These are phyloP conservation scores for Melangyna quadrimaculata DNA, from an alignment of 2,888 invertebrate genomes.

Conservation along the genomic window DNA sequence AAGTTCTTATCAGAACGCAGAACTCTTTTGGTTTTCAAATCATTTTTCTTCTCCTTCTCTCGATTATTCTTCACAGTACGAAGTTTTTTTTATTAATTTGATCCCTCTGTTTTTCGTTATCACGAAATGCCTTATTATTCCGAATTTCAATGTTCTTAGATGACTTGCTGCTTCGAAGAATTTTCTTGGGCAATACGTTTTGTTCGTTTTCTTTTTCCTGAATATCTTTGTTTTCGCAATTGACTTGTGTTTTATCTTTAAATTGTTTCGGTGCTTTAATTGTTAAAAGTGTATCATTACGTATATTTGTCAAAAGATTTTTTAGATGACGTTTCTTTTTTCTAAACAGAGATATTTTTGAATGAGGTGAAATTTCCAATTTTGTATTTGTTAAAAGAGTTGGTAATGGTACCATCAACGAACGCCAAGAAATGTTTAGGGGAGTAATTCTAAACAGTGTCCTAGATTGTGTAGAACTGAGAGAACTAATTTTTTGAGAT, in stretches of 20 bases:
- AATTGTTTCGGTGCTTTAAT: not conserved
- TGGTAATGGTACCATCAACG: too few species aligned
- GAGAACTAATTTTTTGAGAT: too few species aligned
- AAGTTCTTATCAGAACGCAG: not conserved
- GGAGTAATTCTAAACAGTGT: too few species aligned
- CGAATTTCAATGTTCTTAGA: not conserved
- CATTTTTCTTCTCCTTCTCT: not conserved
- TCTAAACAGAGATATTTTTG: not conserved
- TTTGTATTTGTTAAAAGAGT: too few species aligned
- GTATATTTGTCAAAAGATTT: not conserved
- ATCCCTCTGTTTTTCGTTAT: not conserved
- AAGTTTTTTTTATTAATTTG: not conserved
- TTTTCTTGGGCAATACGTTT: not conserved
- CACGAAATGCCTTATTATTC: not conserved
- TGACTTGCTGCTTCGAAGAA: not conserved
- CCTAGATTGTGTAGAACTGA: too few species aligned
- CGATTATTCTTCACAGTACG: not conserved
- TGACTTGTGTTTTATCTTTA: not conserved
- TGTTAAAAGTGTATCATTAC: not conserved
- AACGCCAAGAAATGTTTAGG: too few species aligned
- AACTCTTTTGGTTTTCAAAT: not conserved
- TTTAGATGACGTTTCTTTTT: not conserved
- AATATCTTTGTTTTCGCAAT: not conserved
- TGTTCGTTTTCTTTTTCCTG: not conserved
- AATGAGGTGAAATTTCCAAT: too few species aligned